Base-by-base conservation (phyloP, 2,113 vertebrate species). In the Tyto alba region DNA sequence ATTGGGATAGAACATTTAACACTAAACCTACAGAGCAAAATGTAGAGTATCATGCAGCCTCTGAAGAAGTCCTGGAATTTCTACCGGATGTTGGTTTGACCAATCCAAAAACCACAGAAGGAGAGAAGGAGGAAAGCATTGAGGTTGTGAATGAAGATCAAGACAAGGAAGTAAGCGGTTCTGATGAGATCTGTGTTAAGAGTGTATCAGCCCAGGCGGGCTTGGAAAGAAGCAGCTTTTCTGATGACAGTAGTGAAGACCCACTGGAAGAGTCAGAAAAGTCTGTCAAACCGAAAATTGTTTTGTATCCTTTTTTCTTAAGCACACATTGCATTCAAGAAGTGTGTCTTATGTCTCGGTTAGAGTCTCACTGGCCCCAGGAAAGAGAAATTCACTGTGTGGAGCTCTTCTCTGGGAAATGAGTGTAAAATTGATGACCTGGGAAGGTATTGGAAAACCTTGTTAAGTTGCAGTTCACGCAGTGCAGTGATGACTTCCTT, bases 271-370 rank as follows among this genome's bases (percentile, higher is more conserved):
- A 57, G 38, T 74, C 94, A 13, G 89, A 85, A 34, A 63, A 84
- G 13, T 83, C 97, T 43, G 29, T 34, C 48, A 85, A 85, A 52
- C 56, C 82, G 3, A 77, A 52, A 53, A 7, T 78, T 22, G 72
- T 95, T 41, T 67, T 94, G 99, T 99, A 99, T 99, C 99, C 99
- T 99, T 98, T 18, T 26, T 32, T 22, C 30, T n/a, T 47, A 48
- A 64, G 32, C 8, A 15, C 26, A 36, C 2, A 1, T 22, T 40
- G 57, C 45, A 11, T 20, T 59, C 2, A 2, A 25, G 66, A 41
- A 74, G 10, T 3, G 0, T 6, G 7, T 34, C 21, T 27, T 11
- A 1, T 9, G 40, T 7, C 40, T 56, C 47, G 25, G 7, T 77
- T 62, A 63, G n/a, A 48, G 32, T 43, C 23, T 50, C 18, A 6